Base-by-base conservation (phyloP, 2,888 invertebrate species). In the Mycogona germanica region DNA sequence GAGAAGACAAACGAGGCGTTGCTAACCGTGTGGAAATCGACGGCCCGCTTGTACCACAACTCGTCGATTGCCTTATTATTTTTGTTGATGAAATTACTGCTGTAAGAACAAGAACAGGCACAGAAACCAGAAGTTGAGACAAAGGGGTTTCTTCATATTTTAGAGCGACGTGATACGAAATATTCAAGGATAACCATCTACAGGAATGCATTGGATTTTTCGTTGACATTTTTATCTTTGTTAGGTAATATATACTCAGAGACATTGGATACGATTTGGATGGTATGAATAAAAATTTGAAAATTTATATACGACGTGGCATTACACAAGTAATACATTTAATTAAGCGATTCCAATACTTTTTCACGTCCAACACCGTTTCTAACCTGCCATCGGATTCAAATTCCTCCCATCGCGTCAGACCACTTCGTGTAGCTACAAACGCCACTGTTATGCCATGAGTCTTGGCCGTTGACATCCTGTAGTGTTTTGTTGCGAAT, bases 1-100 rank as follows among this genome's bases (percentile, higher is more conserved):
- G 89, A 88, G 70, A 84, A 92, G 1, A 92, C 89, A 68, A 91
- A 92, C 67, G 89, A 87, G 64, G 88, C 86, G 1, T 84, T 84
- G 63, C 91, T 87, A 50, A 87, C 78, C 0, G 80, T 73, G 66
- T 91, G 85, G 64, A 91, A 89, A 67, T 92, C 91, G 1, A 92
- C 87, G 0, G 92, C 89, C 51, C 92, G 75, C 62, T 84, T 83
- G 67, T 91, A 92, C 89, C 91, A 92, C 32, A 86, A 78, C 56
- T 86, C 84, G 65, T 92, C 91, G 72, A 85, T 86, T 0, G 88
- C 87, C 46, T 78, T 76, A 4, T 81, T 80, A 70, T 84, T 82
- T 51, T 79, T 74, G 58, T 80, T 78, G 57, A 83, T 82, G 64
- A 88, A 88, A 62, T 79, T 25, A 35, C 45, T 53, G 25, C 17